Conservation (phyloP, 2,797 vertebrate species). For the Mus minutoides region DNA sequence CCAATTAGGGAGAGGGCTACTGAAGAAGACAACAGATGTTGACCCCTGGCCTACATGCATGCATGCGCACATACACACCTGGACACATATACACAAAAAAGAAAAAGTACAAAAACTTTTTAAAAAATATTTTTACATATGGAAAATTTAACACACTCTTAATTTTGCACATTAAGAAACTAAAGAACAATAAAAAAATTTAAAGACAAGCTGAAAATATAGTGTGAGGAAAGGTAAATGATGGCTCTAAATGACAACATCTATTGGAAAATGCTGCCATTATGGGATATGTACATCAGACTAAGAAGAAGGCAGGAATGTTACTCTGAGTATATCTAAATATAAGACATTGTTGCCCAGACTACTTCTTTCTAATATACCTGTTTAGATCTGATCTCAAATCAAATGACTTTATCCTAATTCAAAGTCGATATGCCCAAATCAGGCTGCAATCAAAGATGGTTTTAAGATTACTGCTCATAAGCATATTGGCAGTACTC, state of each 20-base stretch:
- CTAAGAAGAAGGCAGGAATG: background rate
- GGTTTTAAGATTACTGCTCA: background rate
- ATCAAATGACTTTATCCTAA: constrained; percentile 4
- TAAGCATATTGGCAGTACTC: background rate
- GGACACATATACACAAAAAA: background rate
- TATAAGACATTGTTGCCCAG: background rate
- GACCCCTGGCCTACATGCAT: background rate
- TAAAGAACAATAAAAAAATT: constrained; percentile 44
- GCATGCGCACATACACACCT: background rate
- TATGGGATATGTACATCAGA: background rate
- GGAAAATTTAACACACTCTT: background rate
- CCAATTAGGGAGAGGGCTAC: background rate
- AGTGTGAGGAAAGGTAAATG: constrained; percentile 11
- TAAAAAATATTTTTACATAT: constrained; percentile 43
- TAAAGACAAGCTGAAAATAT: background rate
- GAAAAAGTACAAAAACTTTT: background rate
- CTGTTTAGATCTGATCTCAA: background rate
- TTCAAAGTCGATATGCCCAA: background rate
- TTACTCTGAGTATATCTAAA: background rate
- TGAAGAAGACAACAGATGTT: background rate
- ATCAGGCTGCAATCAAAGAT: background rate
- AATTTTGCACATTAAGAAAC: constrained; percentile 26
- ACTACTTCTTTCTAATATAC: background rate
- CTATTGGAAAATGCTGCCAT: background rate
- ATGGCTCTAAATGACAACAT: background rate